Percentiles rank a stretch among this genome's conserved stretches.
These are phyloP conservation scores for Pseudocheirus occidentalis DNA, from an alignment of 2,797 vertebrate species.

Conservation along the genomic window DNA sequence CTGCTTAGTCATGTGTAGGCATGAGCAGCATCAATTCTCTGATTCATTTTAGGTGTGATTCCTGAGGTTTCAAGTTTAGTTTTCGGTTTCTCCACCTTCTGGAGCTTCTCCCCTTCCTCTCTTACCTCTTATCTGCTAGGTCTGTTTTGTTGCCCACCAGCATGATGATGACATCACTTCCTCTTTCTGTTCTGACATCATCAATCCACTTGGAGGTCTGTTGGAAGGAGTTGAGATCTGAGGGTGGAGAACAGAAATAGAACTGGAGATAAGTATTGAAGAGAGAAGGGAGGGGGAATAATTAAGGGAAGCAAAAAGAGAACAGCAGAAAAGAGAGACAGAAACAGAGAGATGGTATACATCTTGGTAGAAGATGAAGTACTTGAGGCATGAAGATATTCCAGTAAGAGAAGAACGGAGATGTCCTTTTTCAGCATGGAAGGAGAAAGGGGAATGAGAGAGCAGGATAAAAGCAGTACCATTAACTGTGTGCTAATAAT, in stretches of 20 bases:
- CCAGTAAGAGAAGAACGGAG: not conserved
- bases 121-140: conserved; percentile 92
- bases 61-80: not conserved
- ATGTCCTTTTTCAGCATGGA: not conserved
- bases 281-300: not conserved
- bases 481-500: not conserved
- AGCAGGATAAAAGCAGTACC: not conserved
- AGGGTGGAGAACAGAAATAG: conserved; percentile 22
- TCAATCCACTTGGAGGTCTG: conserved; percentile 96
- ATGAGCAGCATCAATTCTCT: not conserved
- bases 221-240: conserved; percentile 94
- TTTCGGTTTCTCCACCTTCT: fast-evolving
- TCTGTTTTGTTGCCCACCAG: conserved; percentile 96
- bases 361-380: not conserved
- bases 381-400: not conserved
- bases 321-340: not conserved
- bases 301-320: not conserved
- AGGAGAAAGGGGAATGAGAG: not conserved
- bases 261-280: not conserved
- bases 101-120: too few species aligned
- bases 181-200: conserved; percentile 94
- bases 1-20: not conserved
- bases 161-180: conserved; percentile 96
- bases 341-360: not conserved
- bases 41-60: not conserved